These are phyloP conservation scores for Cactoblastis cactorum DNA, from an alignment of 2,888 invertebrate species.

Conservation along the genomic window DNA sequence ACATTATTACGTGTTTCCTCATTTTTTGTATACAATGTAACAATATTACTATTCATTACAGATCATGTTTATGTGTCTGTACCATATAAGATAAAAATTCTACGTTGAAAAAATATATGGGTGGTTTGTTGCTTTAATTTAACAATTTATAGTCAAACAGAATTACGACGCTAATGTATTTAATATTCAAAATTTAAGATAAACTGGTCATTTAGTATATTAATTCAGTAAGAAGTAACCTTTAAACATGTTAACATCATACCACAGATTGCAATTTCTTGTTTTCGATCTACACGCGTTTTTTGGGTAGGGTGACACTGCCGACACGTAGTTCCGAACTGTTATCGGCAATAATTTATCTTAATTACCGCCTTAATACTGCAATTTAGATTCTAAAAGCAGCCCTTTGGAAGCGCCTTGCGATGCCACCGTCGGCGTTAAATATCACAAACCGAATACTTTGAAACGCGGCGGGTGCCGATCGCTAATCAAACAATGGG, in stretches of 20 bases:
- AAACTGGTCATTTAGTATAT: background rate
- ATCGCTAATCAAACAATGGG: conserved; percentile 69
- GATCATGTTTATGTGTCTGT: no score
- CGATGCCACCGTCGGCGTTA: conserved; percentile 69
- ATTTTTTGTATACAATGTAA: no score
- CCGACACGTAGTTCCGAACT: conserved; percentile 54
- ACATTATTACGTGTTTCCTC: no score
- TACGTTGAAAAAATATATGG: no score
- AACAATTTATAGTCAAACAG: no score
- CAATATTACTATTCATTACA: no score
- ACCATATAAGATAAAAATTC: no score
- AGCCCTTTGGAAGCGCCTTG: conserved; percentile 59
- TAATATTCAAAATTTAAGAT: no score
- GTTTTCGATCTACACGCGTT: conserved; percentile 30
- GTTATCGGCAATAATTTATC: conserved; percentile 72
- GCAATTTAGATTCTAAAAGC: conserved; percentile 66
- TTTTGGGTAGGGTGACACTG: conserved; percentile 47
- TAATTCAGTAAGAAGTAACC: background rate
- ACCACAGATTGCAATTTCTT: conserved; percentile 11
- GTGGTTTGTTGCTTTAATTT: no score
- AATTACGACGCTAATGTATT: no score
- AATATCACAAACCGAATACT: conserved; percentile 59
- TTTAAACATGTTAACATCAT: background rate
- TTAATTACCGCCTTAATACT: conserved; percentile 69
- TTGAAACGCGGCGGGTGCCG: conserved; percentile 50